Evolutionary conservation across 37 sponge, comb jelly and placozoan species (phyloP), one percentile per base, ranked within the genome.

Genomic region (Agelas oroides): DNA sequence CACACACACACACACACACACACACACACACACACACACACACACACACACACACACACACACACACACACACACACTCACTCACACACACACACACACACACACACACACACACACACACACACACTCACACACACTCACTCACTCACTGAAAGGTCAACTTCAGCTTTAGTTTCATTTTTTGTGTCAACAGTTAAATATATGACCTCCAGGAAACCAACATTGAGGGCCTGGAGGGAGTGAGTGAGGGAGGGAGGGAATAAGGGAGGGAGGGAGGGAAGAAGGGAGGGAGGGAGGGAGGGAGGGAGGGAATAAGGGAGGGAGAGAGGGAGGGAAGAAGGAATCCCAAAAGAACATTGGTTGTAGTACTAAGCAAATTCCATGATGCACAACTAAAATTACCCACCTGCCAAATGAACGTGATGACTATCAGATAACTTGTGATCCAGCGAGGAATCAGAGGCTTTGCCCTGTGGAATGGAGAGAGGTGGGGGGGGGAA

Each of bases 391-490:
- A n/a, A n/a, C n/a, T n/a, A n/a, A n/a, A n/a, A n/a, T 46, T 46
- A 3, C 71, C 35, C 37, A 91, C 91, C 78, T 91, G 91, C 37
- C 81, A 76, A 8, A 84, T 35, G 59, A 83, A 75, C 2, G 92
- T 87, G 63, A 92, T 69, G 20, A 92, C 64, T 12, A 92, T 76
- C 41, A 92, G 77, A 46, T 92, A 83, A 18, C 59, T 79, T 19
- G 84, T 87, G 64, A 92, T 41, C 88, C 84, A 84, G 8, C 20
- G n/a, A 65, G 92, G 92, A 59, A 92, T 79, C 12, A 86, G 79
- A 38, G 81, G 71, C 23, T 54, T 53, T 54, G 24, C 56, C 40
- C 57, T 46, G 33, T 12, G 39, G 62, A 33, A 27, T 12, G 62
- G 12, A 2, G n/a, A n/a, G 62, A 19, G 37, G 63, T 6, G 27